A percentile compares a stretch with the other conserved stretches of the same genome.
Evolutionary conservation across 2,797 vertebrate species (phyloP).

Genomic region (Sebastolobus alascanus): DNA sequence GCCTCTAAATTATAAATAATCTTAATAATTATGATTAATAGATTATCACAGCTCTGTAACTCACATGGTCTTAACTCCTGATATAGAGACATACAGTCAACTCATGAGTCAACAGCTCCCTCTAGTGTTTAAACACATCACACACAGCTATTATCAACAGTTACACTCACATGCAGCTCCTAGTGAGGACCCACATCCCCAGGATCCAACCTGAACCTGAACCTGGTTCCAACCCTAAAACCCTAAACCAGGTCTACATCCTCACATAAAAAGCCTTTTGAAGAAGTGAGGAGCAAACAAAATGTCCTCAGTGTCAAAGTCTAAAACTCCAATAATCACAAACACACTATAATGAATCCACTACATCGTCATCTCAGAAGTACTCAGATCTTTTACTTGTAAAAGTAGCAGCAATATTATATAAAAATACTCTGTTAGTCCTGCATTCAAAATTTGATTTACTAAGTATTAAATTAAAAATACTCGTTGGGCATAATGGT

Average conservation of each 20-base stretch:
- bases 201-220: background rate
- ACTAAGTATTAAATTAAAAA: background rate
- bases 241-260: too few relatives aligned
- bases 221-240: background rate
- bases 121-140: conserved; percentile 9
- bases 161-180: too few relatives aligned
- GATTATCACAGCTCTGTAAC: background rate
- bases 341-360: background rate
- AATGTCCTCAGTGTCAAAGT: too few relatives aligned
- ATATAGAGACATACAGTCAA: background rate
- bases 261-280: too few relatives aligned
- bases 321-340: background rate
- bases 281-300: too few relatives aligned
- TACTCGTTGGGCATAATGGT: background rate
- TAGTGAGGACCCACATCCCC: background rate
- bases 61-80: fast-evolving
- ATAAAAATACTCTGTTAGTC: background rate
- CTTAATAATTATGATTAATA: too few relatives aligned
- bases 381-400: background rate
- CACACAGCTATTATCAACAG: background rate
- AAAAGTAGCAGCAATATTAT: too few relatives aligned
- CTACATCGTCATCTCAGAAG: background rate
- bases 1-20: too few relatives aligned
- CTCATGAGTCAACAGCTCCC: conserved; percentile 19
- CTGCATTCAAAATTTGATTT: background rate